Evolutionary conservation across 2,113 vertebrate genomes (phyloP).

Genomic region (Odontophorus gujanensis): DNA sequence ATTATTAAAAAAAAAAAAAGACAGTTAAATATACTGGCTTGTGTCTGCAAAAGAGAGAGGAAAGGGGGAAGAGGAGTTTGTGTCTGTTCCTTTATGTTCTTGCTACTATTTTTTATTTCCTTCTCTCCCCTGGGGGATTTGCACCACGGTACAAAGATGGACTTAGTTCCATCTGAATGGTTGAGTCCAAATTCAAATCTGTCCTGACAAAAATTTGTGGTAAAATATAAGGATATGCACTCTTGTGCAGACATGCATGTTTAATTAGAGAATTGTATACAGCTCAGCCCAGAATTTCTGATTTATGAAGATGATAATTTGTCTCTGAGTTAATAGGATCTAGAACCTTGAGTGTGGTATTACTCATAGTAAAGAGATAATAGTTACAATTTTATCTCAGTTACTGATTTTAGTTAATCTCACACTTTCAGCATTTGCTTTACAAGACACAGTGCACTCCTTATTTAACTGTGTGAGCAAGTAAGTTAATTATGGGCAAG

Average conservation of each 20-base stretch:
- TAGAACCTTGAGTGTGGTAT: not conserved
- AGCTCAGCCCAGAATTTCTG: not conserved
- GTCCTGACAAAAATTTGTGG: not conserved
- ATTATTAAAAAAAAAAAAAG: not conserved
- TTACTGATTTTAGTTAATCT: not conserved
- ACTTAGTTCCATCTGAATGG: not conserved
- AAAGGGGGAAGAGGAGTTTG: no score
- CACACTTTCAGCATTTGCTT: not conserved
- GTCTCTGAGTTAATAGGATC: not conserved
- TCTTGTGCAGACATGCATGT: not conserved
- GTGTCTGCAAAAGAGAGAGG: not conserved
- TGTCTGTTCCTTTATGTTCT: not conserved
- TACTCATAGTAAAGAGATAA: not conserved
- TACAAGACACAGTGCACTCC: rapidly evolving
- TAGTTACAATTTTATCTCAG: not conserved
- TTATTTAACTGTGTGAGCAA: not conserved
- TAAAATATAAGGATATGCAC: not conserved
- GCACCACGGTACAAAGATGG: not conserved
- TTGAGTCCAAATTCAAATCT: rapidly evolving
- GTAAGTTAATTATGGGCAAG: not conserved
- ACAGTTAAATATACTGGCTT: rapidly evolving
- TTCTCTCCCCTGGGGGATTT: not conserved
- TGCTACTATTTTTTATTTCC: not conserved
- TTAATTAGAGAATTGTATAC: not conserved
- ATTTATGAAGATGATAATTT: not conserved